phyloP scores from a whole-genome alignment of 2,888 invertebrate genomes.

The Zeuzera pyrina region DNA sequence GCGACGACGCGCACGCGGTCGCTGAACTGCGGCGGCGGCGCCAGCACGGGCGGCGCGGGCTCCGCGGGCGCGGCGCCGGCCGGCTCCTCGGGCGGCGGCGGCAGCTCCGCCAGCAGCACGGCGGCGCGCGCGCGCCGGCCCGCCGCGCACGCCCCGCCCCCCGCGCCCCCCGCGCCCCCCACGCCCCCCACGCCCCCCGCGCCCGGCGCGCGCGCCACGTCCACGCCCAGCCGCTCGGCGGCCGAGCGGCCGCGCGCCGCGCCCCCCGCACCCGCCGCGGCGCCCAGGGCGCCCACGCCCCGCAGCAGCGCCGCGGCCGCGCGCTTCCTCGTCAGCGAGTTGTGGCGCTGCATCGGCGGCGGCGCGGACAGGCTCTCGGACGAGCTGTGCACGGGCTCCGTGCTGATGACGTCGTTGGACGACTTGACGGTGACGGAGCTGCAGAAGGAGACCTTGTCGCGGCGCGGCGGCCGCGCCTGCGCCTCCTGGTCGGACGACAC shows the following conservation, averaged over 20 bases:
- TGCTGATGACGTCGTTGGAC: conserved; percentile 66
- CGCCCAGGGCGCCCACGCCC: conserved; percentile 41
- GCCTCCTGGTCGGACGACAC: conserved; percentile 88
- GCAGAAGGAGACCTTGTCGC: conserved; percentile 67
- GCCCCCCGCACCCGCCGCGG: conserved; percentile 16
- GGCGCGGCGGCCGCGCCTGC: conserved; percentile 41
- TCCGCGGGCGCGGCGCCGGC: conserved; percentile 34
- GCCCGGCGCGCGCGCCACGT: conserved; percentile 49
- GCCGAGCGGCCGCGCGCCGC: conserved; percentile 37
- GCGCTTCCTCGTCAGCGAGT: conserved; percentile 74
- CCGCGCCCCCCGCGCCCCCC: conserved; percentile 13
- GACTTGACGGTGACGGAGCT: conserved; percentile 66
- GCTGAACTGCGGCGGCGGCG: conserved; percentile 93
- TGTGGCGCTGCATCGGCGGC: conserved; percentile 72
- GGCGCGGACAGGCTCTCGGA: conserved; percentile 56
- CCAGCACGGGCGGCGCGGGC: conserved; percentile 72
- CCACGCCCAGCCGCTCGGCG: conserved; percentile 60
- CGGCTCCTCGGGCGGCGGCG: conserved; percentile 84
- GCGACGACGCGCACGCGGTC: conserved; percentile 90
- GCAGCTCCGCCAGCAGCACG: conserved; percentile 84
- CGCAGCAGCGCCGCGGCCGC: conserved; percentile 73
- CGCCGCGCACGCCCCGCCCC: conserved; percentile 38
- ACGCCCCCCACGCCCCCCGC: conserved; percentile 29
- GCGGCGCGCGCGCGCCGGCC: conserved; percentile 76
- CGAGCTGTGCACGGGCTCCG: conserved; percentile 66